Conservation (phyloP, 2,888 invertebrate species). For the Protonemura montana region DNA sequence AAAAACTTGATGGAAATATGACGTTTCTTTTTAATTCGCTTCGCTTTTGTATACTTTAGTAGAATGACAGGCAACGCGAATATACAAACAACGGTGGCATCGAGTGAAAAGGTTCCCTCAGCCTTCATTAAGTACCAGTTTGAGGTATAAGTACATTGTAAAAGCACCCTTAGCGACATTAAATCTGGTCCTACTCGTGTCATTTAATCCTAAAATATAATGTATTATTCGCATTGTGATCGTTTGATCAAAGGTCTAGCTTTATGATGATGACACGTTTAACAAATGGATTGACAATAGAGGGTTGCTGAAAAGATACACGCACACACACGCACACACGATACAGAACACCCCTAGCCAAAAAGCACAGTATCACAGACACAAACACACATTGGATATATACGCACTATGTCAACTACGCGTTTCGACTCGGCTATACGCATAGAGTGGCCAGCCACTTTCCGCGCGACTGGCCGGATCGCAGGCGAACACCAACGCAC, state of each 20-base stretch:
- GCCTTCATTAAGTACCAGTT: conserved; percentile 40
- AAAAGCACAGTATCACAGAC: not conserved
- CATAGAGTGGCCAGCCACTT: conserved; percentile 19
- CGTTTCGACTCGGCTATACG: not conserved
- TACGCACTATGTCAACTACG: conserved; percentile 25
- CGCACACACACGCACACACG: not conserved
- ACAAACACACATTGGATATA: not conserved
- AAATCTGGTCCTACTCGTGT: conserved; percentile 29
- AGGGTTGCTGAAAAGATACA: conserved; percentile 25
- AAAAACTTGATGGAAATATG: conserved; percentile 27
- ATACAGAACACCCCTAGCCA: not conserved
- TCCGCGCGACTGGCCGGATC: not conserved
- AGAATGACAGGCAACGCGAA: conserved; percentile 2
- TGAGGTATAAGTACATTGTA: conserved; percentile 37
- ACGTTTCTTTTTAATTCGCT: conserved; percentile 27
- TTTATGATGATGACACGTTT: conserved; percentile 30
- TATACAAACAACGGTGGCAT: not conserved
- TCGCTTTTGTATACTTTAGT: not conserved
- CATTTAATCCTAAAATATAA: conserved; percentile 35
- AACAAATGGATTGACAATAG: conserved; percentile 34
- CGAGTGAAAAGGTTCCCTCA: conserved; percentile 26
- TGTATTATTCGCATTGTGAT: conserved; percentile 34
- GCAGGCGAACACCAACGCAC: not conserved
- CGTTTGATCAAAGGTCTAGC: conserved; percentile 39
- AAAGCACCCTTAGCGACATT: conserved; percentile 38